phyloP scores from a whole-genome alignment of 2,888 invertebrate species.

The Trilocha varians region DNA sequence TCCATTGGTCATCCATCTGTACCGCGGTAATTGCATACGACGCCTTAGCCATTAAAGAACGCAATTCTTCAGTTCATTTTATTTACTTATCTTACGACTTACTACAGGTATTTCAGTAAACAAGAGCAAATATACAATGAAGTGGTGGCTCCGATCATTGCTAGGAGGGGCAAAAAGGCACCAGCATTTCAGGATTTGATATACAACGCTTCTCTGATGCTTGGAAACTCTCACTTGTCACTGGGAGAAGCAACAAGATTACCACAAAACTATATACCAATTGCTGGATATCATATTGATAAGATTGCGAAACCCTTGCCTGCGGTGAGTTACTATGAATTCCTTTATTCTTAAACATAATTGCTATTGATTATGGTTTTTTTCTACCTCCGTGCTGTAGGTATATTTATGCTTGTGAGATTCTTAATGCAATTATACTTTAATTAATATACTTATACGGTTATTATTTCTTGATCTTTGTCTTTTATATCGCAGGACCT shows the following conservation, averaged over 20 bases:
- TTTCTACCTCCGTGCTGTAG: too few relatives aligned
- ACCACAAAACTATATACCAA: conserved; percentile 14
- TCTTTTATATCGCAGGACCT: conserved; percentile 35
- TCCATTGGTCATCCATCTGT: too few relatives aligned
- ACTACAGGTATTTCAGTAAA: background rate
- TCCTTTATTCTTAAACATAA: too few relatives aligned
- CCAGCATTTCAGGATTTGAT: conserved; percentile 12
- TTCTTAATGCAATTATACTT: too few relatives aligned
- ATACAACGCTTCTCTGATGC: conserved; percentile 11
- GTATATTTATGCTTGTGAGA: too few relatives aligned
- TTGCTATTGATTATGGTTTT: too few relatives aligned
- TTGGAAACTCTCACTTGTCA: conserved; percentile 12
- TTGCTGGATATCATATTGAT: conserved; percentile 21
- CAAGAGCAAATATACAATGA: conserved; percentile 2
- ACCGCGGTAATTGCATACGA: too few relatives aligned
- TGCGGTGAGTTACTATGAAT: conserved; percentile 12
- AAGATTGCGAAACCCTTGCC: conserved; percentile 16
- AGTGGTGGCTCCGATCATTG: conserved; percentile 7
- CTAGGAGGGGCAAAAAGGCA: conserved; percentile 9
- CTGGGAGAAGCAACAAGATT: conserved; percentile 7
- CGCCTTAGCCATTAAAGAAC: too few relatives aligned
- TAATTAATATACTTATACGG: too few relatives aligned
- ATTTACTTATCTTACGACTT: too few relatives aligned
- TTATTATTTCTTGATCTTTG: too few relatives aligned
- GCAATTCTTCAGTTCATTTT: too few relatives aligned